Base-by-base conservation (phyloP, 2,113 vertebrate species). In the Menidia beryllina region DNA sequence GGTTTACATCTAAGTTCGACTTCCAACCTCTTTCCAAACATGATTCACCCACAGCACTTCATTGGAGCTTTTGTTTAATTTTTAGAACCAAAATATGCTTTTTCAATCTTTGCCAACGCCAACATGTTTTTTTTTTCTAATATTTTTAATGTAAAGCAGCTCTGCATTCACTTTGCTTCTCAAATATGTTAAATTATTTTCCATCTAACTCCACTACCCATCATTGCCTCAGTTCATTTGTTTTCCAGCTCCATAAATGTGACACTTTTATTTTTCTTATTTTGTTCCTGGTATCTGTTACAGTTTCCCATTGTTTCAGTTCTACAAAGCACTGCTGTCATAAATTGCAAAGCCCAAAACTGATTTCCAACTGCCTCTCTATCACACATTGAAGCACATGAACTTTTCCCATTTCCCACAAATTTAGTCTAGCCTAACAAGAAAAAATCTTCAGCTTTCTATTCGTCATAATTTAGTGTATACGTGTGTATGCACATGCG, bases 291-390 rank as follows among this genome's bases (percentile, higher is more conserved):
- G 52, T 64, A 72, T 72, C 45, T 48, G 30, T 11, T 36, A 49
- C n/a, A 56, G 74, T 54, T 69, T 71, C 61, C 58, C n/a, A 25
- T 70, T 69, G 68, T 78, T 62, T 73, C 62, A 73, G 64, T 72
- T 75, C 36, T 4, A 8, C 45, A 39, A 41, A 24, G 19, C 34
- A 50, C 47, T 69, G 50, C 69, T 77, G 68, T 65, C 63, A 79
- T 75, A 75, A 86, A 79, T 84, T 77, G 77, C 59, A 30, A 58
- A 70, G 20, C 62, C 78, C 62, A 73, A 63, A 54, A 78, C 69
- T 55, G 52, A 85, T 81, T 86, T 83, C 66, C 77, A 61, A 58
- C 58, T 53, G 25, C 41, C 24, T 25, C 19, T 0, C 19, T 55
- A 5, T 64, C 19, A 52, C 21, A 59, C 55, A 48, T 34, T 71